Evolutionary conservation across 2,113 vertebrate genomes (phyloP), one percentile per base, ranked within the genome.

Genomic region (Alosa alosa): DNA sequence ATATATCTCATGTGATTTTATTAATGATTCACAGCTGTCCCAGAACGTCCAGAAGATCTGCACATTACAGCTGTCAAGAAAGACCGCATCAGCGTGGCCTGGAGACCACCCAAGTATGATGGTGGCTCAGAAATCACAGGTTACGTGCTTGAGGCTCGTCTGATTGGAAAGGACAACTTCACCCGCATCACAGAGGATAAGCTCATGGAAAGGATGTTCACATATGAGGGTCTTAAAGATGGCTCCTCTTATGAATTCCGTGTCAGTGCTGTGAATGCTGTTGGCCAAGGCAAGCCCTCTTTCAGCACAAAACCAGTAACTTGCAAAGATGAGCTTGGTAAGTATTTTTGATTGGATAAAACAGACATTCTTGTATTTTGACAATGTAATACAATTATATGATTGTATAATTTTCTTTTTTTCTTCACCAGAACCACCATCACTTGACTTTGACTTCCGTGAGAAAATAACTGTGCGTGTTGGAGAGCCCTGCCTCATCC

Each of bases 81-180:
- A 91, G 95, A 96, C 82, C 97, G 97, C 44, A 95, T 99, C 88
- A 95, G 96, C 4, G 90, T 99, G 36, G 91, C 96, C 88, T 99
- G 98, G 98, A 98, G 96, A 86, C 96, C 98, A 82, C 98, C 98
- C n/a, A 99, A 99, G 86, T 99, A 98, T 5, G 97, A 99, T 20
- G 98, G 98, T 3, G 98, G 98, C 6, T 95, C 97, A 0, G 97
- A 98, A 86, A 97, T 99, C 88, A 98, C 96, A 1, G 94, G 93
- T 88, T 99, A 99, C 0, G 89, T 99, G 89, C 94, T 99, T 17
- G 97, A 99, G 93, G 95, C 96, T 44, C 97, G 98, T 82, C 97
- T 97, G 85, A 94, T 98, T 18, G 98, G 98, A 87, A 95, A 96
- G 83, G 98, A 99, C 88, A 97, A 92, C 91, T 99, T 97, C 88